Evolutionary conservation across 2,113 vertebrate genomes (phyloP).

Genomic region (Camelus bactrianus): DNA sequence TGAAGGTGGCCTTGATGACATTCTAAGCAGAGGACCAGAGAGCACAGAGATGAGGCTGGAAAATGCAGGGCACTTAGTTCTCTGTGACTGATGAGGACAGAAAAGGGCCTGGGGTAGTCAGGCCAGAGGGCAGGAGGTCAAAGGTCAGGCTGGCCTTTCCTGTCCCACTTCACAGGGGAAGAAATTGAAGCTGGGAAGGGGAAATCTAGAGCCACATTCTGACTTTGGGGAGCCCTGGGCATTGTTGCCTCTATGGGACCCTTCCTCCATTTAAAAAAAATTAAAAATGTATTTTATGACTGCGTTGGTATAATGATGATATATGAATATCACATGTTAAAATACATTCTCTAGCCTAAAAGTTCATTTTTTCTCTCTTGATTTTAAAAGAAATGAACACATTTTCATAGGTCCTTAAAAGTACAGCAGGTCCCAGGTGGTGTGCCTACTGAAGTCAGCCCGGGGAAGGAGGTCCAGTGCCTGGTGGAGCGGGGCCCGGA

Average conservation of each 20-base stretch:
- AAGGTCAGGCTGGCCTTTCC: neutral
- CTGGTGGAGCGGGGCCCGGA: neutral
- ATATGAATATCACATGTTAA: neutral
- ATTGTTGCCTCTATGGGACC: neutral
- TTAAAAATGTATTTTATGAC: neutral
- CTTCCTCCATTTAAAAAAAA: neutral
- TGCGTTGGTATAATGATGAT: neutral
- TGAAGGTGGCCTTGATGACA: neutral
- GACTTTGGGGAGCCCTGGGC: neutral
- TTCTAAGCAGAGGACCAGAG: neutral
- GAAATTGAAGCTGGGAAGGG: conserved; percentile 35
- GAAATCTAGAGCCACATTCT: neutral
- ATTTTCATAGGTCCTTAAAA: neutral
- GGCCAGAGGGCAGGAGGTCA: neutral
- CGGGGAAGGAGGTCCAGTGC: fast-evolving
- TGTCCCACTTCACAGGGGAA: neutral
- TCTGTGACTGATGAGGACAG: neutral
- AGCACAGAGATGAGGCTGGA: neutral
- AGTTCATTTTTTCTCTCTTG: neutral
- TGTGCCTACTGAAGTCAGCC: neutral
- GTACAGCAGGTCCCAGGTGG: fast-evolving
- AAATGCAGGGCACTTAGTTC: neutral
- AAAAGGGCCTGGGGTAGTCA: too few species aligned
- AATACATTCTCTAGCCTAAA: neutral
- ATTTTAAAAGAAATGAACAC: neutral